A percentile compares a stretch with the other conserved stretches of the same genome.
phyloP scores from a whole-genome alignment of 2,797 vertebrate species.

The Neosilurus hyrtlii region DNA sequence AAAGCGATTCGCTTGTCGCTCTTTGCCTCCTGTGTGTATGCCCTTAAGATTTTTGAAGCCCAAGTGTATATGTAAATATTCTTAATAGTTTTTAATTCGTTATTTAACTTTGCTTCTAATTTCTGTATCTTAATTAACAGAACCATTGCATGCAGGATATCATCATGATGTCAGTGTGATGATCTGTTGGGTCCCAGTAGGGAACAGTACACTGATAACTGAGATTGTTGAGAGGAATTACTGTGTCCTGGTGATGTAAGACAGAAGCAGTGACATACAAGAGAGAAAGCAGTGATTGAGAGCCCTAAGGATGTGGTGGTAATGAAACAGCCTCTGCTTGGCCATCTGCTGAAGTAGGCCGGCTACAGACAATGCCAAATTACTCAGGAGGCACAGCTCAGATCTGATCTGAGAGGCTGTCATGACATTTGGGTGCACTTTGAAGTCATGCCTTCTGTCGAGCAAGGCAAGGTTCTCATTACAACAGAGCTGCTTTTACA shows the following conservation, averaged over 20 bases:
- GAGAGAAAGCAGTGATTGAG: conserved; percentile 41
- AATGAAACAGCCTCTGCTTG: conserved; percentile 51
- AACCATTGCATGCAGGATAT: background rate
- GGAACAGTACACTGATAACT: background rate
- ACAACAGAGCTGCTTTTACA: background rate
- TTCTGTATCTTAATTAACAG: conserved; percentile 16
- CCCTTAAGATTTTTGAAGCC: background rate
- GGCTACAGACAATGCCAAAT: conserved; percentile 38
- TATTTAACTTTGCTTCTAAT: background rate
- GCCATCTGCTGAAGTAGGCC: conserved; percentile 50
- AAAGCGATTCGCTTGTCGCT: too few species aligned
- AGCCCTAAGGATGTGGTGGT: conserved; percentile 44
- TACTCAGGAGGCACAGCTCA: conserved; percentile 28
- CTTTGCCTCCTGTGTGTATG: too few species aligned
- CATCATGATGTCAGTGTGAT: conserved; percentile 2
- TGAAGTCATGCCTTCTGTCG: conserved; percentile 18
- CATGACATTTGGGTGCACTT: conserved; percentile 23
- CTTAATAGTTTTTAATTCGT: background rate
- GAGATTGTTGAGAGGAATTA: conserved; percentile 20
- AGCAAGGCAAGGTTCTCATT: conserved; percentile 7
- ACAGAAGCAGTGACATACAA: conserved; percentile 39
- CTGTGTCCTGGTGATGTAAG: conserved; percentile 42
- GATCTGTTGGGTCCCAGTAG: conserved; percentile 18
- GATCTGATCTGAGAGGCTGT: conserved; percentile 13
- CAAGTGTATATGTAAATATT: background rate